Base-by-base conservation (phyloP, 2,888 invertebrate species). In the Creontiades dilutus region DNA sequence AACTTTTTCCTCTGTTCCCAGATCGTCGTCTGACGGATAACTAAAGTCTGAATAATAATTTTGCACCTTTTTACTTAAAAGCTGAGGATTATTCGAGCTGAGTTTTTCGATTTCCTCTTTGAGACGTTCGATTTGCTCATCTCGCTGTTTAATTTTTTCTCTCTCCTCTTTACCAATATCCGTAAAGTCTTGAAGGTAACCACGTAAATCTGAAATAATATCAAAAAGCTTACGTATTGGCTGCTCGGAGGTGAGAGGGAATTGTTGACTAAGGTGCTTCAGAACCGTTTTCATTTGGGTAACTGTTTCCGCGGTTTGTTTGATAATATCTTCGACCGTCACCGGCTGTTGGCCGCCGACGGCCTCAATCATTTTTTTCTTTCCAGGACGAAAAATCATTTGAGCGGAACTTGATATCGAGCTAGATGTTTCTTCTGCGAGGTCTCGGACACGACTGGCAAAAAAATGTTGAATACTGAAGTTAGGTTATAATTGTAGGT, bases 401-500 rank as follows among this genome's bases (percentile, higher is more conserved):
- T 68, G 11, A 19, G 68, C 68, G 68, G 16, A 68, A 68, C 68
- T 19, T 68, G 9, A 68, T 9, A n/a, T 68, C 68, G 68, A 68
- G 68, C 23, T 7, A n/a, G 68, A 68, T 68, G 68, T 68, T 68
- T 68, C 68, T n/a, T 68, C 16, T 68, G n/a, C 68, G 68, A 68
- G 68, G 68, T 68, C 68, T 68, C 68, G 68, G 68, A 19, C 68
- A 68, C 68, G 48, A 48, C 48, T 48, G 48, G 13, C 9, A 7
- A 7, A 48, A 48, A 11, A 11, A 48, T 48, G 13, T 48, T 48
- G 48, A 48, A n/a, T n/a, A n/a, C n/a, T n/a, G n/a, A n/a, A n/a
- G n/a, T n/a, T n/a, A n/a, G n/a, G n/a, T n/a, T n/a, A n/a, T n/a
- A n/a, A n/a, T n/a, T n/a, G n/a, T n/a, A n/a, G n/a, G n/a, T n/a